Base-by-base conservation (phyloP, 2,113 vertebrate genomes). In the Vireo altiloquus region DNA sequence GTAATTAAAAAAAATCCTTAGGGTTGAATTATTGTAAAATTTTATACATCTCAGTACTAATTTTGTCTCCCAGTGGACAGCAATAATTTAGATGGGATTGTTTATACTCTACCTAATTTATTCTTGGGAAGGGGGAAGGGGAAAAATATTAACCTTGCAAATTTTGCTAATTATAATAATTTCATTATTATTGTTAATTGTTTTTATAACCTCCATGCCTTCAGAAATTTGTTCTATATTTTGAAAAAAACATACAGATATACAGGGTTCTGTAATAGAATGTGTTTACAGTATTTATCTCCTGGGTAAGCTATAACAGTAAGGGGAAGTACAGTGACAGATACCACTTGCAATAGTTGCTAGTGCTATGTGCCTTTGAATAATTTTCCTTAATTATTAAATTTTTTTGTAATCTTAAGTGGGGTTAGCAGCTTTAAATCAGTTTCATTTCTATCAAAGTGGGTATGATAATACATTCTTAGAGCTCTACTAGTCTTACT, bases 1-100 rank as follows among this genome's bases (percentile, higher is more conserved):
- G 82, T 96, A 97, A 97, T 97, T 97, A 94, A 96, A 97, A 92
- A 96, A 94, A 96, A 87, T 97, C 95, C 89, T 94, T 97, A 94
- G 91, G 92, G 94, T 89, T 97, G 93, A 96, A 96, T 97, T 97
- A 95, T 70, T 95, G 87, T 94, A 95, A 97, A 96, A 91, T 86
- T 97, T 97, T 96, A 95, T 93, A 96, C 81, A 92, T 95, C 84
- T 90, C 95, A 92, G 77, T 96, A 92, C 70, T 96, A 96, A 94
- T 96, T 97, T 96, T 96, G n/a, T 97, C 82, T 97, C 90, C 89
- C 94, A 94, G 63, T 95, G 65, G 89, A 96, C 82, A 97, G 72
- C 76, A 89, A 91, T 97, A 96, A 97, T 95, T 97, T 97, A 94
- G 92, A 85, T 95, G 76, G 53, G 89, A 92, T 96, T 93, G 83